Evolutionary conservation across 2,888 invertebrate genomes (phyloP).

Genomic region (Sialis lutaria): DNA sequence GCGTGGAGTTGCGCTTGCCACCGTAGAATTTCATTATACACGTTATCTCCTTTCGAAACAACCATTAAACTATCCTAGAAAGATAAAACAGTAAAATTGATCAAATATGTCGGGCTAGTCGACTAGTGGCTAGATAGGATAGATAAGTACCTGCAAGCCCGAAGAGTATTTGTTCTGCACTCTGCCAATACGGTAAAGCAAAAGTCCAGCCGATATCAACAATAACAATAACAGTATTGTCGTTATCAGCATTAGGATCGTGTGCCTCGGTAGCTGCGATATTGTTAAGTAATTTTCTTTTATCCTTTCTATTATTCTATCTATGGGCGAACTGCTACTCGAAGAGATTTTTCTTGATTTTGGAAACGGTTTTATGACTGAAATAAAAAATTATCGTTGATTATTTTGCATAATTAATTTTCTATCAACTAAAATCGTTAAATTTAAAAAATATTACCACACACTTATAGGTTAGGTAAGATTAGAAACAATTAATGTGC

Average conservation of each 20-base stretch:
- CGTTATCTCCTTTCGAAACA: constrained; percentile 35
- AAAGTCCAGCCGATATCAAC: constrained; percentile 35
- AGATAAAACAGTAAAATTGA: constrained; percentile 9
- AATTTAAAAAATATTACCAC: too few relatives aligned
- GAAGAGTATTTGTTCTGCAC: constrained; percentile 23
- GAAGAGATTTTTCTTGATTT: background rate
- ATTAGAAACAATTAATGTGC: too few relatives aligned
- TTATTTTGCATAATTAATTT: too few relatives aligned
- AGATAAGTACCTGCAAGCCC: constrained; percentile 22
- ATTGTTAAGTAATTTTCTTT: constrained; percentile 14
- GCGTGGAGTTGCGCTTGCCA: constrained; percentile 55
- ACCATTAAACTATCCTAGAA: constrained; percentile 22
- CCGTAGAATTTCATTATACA: constrained; percentile 47
- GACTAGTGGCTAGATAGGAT: too few relatives aligned
- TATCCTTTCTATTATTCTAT: background rate
- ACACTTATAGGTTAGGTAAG: too few relatives aligned
- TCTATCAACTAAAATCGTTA: too few relatives aligned
- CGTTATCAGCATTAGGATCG: constrained; percentile 32
- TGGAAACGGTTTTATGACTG: background rate
- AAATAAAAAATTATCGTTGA: background rate
- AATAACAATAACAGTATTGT: constrained; percentile 35
- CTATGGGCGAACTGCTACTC: background rate
- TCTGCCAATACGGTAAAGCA: constrained; percentile 36
- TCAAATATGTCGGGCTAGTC: background rate
- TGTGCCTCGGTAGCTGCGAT: constrained; percentile 27